These are phyloP conservation scores for Shargacucullia verbasci DNA, from an alignment of 2,888 invertebrate genomes.

Conservation along the genomic window DNA sequence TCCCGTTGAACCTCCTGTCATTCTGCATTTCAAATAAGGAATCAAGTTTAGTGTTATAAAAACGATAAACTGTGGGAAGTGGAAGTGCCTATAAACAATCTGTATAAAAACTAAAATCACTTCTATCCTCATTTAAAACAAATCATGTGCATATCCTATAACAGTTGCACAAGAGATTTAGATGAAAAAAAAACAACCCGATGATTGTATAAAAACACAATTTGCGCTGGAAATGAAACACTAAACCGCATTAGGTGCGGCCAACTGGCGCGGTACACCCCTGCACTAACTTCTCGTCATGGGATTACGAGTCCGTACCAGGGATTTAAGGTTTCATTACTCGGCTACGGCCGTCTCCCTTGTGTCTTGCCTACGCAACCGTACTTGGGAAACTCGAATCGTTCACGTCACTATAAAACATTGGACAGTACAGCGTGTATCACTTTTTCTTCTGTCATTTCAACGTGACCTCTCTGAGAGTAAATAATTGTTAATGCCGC, in stretches of 20 bases:
- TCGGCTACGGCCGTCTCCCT: constrained; percentile 69
- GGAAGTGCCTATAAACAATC: constrained; percentile 13
- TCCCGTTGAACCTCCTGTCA: no score
- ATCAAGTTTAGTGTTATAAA: no score
- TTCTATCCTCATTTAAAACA: constrained; percentile 20
- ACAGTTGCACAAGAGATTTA: constrained; percentile 70
- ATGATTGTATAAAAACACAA: constrained; percentile 82
- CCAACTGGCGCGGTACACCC: constrained; percentile 81
- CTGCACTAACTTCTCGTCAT: constrained; percentile 82
- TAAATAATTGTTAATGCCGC: no score
- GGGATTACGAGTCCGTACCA: constrained; percentile 88
- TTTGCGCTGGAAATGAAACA: constrained; percentile 84
- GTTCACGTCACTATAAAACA: background rate
- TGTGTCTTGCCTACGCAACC: constrained; percentile 47
- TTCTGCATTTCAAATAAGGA: no score
- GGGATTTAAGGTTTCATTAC: constrained; percentile 89
- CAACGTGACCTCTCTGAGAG: no score
- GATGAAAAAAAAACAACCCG: constrained; percentile 78
- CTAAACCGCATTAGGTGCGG: constrained; percentile 87
- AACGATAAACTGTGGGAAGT: constrained; percentile 13
- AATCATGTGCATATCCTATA: constrained; percentile 20
- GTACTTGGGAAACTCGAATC: constrained; percentile 55
- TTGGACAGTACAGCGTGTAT: background rate
- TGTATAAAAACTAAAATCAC: background rate
- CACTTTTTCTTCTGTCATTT: no score